These are phyloP conservation scores for Aurelia sp. DNA, from an alignment of 30 jellyfish, hydroid and myxozoan species.

Conservation along the genomic window DNA sequence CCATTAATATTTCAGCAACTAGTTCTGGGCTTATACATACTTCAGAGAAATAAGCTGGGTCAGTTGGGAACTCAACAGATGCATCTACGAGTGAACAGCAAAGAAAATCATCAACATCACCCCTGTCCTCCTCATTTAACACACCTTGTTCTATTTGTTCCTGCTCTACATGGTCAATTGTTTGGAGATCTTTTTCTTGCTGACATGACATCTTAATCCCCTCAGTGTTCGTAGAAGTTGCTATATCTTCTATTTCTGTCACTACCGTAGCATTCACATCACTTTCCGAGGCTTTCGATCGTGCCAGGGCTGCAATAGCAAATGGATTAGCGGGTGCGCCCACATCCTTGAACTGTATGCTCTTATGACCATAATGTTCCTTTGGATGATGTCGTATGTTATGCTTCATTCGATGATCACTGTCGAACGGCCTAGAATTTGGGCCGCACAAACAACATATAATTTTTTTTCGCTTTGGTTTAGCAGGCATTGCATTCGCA, in stretches of 20 bases:
- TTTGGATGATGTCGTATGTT: slow-evolving; percentile 4
- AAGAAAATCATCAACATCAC: too few species aligned
- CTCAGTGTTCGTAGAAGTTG: not conserved
- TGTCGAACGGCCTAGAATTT: not conserved
- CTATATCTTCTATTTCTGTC: not conserved
- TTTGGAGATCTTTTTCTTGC: slow-evolving; percentile 4
- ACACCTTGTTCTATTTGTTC: not conserved
- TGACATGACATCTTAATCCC: not conserved
- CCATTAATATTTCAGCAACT: too few species aligned
- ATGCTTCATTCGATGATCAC: slow-evolving; percentile 6
- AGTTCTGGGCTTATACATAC: too few species aligned
- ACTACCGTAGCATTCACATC: not conserved
- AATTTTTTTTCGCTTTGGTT: too few species aligned
- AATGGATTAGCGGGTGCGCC: slow-evolving; percentile 20
- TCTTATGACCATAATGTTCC: not conserved
- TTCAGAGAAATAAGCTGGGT: too few species aligned
- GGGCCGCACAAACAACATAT: too few species aligned
- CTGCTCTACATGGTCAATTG: not conserved
- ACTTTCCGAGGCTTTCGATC: slow-evolving; percentile 1
- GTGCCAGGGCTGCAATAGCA: slow-evolving; percentile 8
- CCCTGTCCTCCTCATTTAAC: too few species aligned
- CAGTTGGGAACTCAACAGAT: too few species aligned
- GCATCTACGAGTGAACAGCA: too few species aligned
- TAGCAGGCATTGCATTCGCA: too few species aligned
- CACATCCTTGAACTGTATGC: not conserved